Conservation (phyloP, 2,113 vertebrate genomes). For the Hippopotamus amphibius region DNA sequence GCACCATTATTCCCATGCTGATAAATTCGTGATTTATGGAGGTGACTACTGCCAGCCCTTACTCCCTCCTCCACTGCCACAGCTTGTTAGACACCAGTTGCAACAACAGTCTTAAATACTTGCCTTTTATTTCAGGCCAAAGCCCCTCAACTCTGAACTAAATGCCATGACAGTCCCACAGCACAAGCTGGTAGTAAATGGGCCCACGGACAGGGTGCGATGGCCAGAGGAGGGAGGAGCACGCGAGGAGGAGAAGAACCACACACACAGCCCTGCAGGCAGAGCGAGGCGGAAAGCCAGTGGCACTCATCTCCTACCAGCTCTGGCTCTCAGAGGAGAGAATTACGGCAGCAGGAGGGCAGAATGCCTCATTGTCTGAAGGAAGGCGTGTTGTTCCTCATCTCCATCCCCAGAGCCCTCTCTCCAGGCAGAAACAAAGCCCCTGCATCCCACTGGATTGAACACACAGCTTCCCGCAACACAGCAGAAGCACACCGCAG, state of each 20-base stretch:
- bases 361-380: slow-evolving; percentile 66
- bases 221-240: neutral
- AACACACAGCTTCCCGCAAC: neutral
- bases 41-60: slow-evolving; percentile 56
- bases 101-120: slow-evolving; percentile 69
- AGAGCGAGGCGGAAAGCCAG: fast-evolving
- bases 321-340: neutral
- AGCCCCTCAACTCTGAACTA: slow-evolving; percentile 75
- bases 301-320: neutral
- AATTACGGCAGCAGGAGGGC: slow-evolving; percentile 48
- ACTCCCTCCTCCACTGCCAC: slow-evolving; percentile 70
- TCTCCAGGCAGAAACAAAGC: slow-evolving; percentile 66
- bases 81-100: slow-evolving; percentile 77
- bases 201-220: neutral
- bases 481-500: neutral
- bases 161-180: slow-evolving; percentile 63
- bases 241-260: neutral
- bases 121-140: slow-evolving; percentile 85
- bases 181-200: neutral
- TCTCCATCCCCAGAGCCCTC: slow-evolving; percentile 55
- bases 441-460: neutral
- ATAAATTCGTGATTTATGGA: slow-evolving; percentile 79
- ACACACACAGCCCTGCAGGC: neutral
- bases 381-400: neutral
- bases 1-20: slow-evolving; percentile 70